Percentiles rank a stretch among this genome's conserved stretches.
These are phyloP conservation scores for Acholoe squamosa DNA, from an alignment of 2,888 invertebrate species.

Conservation along the genomic window DNA sequence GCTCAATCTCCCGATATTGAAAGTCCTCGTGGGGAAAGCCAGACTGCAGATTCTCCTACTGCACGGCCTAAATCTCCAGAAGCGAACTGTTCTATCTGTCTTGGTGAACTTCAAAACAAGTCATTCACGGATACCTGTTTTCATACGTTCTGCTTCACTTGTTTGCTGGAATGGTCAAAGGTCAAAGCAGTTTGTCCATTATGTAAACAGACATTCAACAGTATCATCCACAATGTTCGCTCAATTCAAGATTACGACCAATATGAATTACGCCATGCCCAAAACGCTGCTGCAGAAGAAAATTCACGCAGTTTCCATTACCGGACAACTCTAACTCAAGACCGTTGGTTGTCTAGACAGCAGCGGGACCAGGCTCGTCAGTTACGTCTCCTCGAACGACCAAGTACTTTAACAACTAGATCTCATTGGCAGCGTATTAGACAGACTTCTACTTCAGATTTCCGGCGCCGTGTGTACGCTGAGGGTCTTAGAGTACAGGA, in stretches of 20 bases:
- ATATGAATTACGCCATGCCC: conserved; percentile 85
- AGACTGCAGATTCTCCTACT: background rate
- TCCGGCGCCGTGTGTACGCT: conserved; percentile 89
- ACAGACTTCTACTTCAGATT: conserved; percentile 80
- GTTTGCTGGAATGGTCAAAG: conserved; percentile 96
- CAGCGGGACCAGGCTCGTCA: conserved; percentile 67
- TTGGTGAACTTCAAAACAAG: conserved; percentile 92
- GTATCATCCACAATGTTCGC: conserved; percentile 95
- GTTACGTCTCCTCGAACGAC: conserved; percentile 71
- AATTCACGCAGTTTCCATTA: conserved; percentile 79
- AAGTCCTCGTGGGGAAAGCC: background rate
- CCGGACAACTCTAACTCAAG: conserved; percentile 80
- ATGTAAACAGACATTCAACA: conserved; percentile 95
- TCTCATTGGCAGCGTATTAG: conserved; percentile 65
- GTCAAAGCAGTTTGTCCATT: conserved; percentile 96
- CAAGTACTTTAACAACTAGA: conserved; percentile 65
- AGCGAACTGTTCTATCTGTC: conserved; percentile 93
- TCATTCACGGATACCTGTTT: conserved; percentile 96
- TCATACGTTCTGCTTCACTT: conserved; percentile 97
- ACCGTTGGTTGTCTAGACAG: conserved; percentile 71
- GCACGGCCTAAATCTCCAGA: conserved; percentile 66
- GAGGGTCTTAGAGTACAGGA: conserved; percentile 91
- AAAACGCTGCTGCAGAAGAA: conserved; percentile 62
- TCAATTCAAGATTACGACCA: conserved; percentile 94
- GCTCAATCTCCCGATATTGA: background rate